These are phyloP conservation scores for Macaca mulatta DNA, from an alignment of 2,113 vertebrate species.

Conservation along the genomic window DNA sequence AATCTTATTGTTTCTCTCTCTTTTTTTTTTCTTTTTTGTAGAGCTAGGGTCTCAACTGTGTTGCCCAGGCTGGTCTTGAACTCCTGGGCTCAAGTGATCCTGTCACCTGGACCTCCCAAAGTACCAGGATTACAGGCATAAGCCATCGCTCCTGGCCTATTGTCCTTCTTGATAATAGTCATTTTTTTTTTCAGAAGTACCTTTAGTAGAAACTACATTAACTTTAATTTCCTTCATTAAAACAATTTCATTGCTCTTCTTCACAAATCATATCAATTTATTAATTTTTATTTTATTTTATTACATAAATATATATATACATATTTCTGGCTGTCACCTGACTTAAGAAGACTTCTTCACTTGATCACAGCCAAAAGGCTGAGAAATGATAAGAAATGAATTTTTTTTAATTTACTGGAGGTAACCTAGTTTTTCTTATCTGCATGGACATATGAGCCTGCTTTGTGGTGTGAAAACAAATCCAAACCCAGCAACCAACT, in stretches of 20 bases:
- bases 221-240: conserved; percentile 13
- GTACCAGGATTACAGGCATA: too few relatives aligned
- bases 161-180: background rate
- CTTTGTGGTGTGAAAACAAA: background rate
- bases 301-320: background rate
- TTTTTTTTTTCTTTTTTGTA: too few relatives aligned
- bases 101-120: too few relatives aligned
- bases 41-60: too few relatives aligned
- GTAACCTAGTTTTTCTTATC: background rate
- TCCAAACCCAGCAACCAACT: background rate
- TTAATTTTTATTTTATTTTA: conserved; percentile 25
- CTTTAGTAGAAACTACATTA: background rate
- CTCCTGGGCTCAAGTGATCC: too few relatives aligned
- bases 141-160: too few relatives aligned
- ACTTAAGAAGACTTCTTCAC: background rate
- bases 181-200: background rate
- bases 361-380: background rate
- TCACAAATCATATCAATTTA: background rate
- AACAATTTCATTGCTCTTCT: background rate
- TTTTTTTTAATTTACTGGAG: background rate
- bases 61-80: too few relatives aligned
- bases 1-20: background rate
- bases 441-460: background rate
- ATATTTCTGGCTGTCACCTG: background rate
- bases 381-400: background rate